phyloP scores from a whole-genome alignment of 2,888 invertebrate genomes.

The Empis livida region DNA sequence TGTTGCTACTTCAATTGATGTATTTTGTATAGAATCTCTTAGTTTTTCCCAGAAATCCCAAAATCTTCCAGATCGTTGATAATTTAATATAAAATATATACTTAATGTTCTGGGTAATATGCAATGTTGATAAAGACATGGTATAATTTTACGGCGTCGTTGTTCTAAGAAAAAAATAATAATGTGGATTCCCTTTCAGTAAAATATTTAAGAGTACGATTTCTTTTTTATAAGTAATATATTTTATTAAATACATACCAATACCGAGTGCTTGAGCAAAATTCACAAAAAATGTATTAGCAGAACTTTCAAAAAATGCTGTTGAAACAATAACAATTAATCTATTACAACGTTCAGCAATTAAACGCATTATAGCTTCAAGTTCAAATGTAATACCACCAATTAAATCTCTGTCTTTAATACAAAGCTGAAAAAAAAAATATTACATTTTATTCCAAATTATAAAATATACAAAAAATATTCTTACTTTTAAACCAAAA shows the following conservation, averaged over 20 bases:
- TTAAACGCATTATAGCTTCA: constrained; percentile 56
- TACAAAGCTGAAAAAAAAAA: constrained; percentile 47
- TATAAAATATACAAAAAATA: too few relatives aligned
- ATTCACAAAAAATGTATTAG: constrained; percentile 64
- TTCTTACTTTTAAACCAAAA: constrained; percentile 47
- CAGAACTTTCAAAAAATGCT: constrained; percentile 57
- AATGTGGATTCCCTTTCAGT: too few relatives aligned
- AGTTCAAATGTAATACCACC: constrained; percentile 58
- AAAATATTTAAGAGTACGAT: too few relatives aligned
- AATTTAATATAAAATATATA: constrained; percentile 52
- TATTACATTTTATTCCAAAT: neutral
- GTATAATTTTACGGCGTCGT: constrained; percentile 51
- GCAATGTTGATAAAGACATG: constrained; percentile 53
- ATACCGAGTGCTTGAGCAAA: constrained; percentile 72
- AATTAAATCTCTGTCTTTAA: constrained; percentile 58
- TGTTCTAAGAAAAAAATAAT: constrained; percentile 39
- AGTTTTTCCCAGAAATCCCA: constrained; percentile 63
- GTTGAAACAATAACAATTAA: constrained; percentile 69
- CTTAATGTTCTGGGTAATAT: constrained; percentile 50
- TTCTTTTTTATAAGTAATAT: neutral
- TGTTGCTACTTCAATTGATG: constrained; percentile 3
- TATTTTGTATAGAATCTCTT: constrained; percentile 39
- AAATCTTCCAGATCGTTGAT: constrained; percentile 38
- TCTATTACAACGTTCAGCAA: constrained; percentile 62
- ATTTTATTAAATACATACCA: constrained; percentile 41